Evolutionary conservation across 2,888 invertebrate species (phyloP), one percentile per base, ranked within the genome.

Genomic region (Onchidella celtica): DNA sequence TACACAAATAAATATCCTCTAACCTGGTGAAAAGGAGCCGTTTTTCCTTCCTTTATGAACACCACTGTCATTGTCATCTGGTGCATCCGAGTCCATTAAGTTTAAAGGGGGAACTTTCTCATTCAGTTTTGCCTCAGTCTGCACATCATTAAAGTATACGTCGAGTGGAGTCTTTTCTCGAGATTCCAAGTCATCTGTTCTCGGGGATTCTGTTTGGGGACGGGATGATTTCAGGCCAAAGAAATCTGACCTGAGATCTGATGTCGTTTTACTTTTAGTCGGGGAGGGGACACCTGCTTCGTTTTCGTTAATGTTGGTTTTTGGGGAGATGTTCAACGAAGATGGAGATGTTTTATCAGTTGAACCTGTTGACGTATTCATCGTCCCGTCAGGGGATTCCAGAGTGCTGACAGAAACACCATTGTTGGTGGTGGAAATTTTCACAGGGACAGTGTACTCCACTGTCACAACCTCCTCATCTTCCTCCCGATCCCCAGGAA

Each of bases 21-120:
- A n/a, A 89, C 89, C 89, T 87, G 88, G 89, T 57, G 87, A 84
- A 73, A 88, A 89, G 21, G 85, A 85, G 24, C 85, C 88, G 27
- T 82, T 83, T n/a, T 84, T 80, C 17, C 81, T 78, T 40, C 84
- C 40, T 21, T 86, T 83, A 61, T 87, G 87, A 34, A 83, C 82
- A 0, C 89, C 88, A 38, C 87, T 36, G 63, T 88, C 88, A 2
- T 87, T 87, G 6, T 81, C 83, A 11, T 81, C 83, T 14, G 77
- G 80, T 24, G 32, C 40, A n/a, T 72, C 74, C 29, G 74, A 74
- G 38, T 73, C 73, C 29, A 55, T 2, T 3, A 29, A 55, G 34
- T 34, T 68, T n/a, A 57, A 78, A n/a, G 34, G 47, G 24, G 69
- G 76, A 17, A 75, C 55, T 14, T 36, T 47, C 27, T 77, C 68